Evolutionary conservation across 2,888 invertebrate genomes (phyloP).

Genomic region (Dolichopus griseipennis): DNA sequence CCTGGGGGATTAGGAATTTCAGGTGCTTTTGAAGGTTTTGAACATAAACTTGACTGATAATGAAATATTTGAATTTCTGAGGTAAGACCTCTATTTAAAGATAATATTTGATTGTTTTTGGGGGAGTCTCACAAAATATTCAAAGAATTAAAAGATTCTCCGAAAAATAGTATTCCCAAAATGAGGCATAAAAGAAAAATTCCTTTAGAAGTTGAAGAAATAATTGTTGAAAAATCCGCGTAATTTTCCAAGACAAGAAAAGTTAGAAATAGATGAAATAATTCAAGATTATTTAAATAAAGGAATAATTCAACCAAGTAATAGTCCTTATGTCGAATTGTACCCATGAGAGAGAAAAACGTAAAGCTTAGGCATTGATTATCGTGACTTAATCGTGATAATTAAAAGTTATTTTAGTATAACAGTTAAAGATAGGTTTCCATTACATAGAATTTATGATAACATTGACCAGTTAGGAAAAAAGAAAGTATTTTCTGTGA

Average conservation of each 20-base stretch:
- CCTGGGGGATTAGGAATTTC: too few relatives aligned
- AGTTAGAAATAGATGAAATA: conserved; percentile 26
- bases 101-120: too few relatives aligned
- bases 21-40: too few relatives aligned
- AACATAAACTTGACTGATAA: too few relatives aligned
- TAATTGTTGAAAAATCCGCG: conserved; percentile 26
- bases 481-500: neutral
- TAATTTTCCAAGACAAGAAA: conserved; percentile 25
- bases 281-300: conserved; percentile 29
- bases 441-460: conserved; percentile 36
- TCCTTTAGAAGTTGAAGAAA: conserved; percentile 28
- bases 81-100: too few relatives aligned
- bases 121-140: too few relatives aligned
- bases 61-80: too few relatives aligned
- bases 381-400: conserved; percentile 33
- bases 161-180: neutral
- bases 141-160: too few relatives aligned
- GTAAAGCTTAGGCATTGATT: conserved; percentile 31
- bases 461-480: conserved; percentile 30
- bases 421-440: conserved; percentile 32
- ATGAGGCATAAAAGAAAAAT: conserved; percentile 21
- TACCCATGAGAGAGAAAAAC: conserved; percentile 23
- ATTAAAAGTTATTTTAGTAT: too few relatives aligned
- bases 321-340: conserved; percentile 27
- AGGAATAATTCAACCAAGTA: conserved; percentile 28